Evolutionary conservation across 2,888 invertebrate genomes (phyloP).

Genomic region (Teleiodes luculella): DNA sequence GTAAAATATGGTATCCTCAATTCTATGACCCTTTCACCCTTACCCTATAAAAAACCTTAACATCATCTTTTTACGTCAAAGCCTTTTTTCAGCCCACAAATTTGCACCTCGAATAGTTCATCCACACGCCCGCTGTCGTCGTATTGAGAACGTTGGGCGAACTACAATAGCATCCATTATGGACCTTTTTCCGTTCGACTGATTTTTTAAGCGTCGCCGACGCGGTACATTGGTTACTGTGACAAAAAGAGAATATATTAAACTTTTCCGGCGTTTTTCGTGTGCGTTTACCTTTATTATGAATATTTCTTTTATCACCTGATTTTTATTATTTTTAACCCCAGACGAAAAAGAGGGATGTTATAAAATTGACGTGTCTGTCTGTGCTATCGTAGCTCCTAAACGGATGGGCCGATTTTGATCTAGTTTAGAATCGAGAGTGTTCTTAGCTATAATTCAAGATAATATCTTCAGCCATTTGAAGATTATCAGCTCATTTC

Average conservation of each 20-base stretch:
- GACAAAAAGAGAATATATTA: not conserved
- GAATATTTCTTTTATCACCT: too few relatives aligned
- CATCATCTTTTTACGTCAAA: not conserved
- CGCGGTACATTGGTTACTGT: slow-evolving; percentile 15
- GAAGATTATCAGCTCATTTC: too few relatives aligned
- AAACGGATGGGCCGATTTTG: too few relatives aligned
- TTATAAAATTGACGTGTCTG: too few relatives aligned
- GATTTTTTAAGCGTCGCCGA: slow-evolving; percentile 22
- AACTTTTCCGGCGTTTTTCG: not conserved
- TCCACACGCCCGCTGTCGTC: not conserved
- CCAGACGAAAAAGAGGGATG: too few relatives aligned
- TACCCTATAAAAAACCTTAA: not conserved
- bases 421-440: too few relatives aligned
- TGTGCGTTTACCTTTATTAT: too few relatives aligned
- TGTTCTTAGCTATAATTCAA: too few relatives aligned
- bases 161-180: slow-evolving; percentile 11
- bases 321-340: too few relatives aligned
- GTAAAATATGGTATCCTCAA: too few relatives aligned
- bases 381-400: too few relatives aligned
- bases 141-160: slow-evolving; percentile 3
- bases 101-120: not conserved
- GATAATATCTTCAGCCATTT: too few relatives aligned
- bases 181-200: slow-evolving; percentile 22
- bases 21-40: not conserved
- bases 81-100: not conserved